phyloP scores from a whole-genome alignment of 2,888 invertebrate genomes.

The Aphelenchoides bicaudatus region DNA sequence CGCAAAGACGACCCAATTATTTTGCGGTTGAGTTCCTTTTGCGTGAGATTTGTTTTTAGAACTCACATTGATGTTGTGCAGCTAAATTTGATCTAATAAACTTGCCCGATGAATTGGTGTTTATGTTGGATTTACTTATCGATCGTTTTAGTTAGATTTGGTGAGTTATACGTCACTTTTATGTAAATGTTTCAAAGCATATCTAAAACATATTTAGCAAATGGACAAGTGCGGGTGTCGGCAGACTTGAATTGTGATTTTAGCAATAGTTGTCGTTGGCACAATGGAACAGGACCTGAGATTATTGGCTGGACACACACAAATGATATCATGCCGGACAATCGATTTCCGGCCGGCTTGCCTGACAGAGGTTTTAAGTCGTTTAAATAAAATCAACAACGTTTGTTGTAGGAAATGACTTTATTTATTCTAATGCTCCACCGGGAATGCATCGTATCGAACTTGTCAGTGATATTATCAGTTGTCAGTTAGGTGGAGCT shows the following conservation, averaged over 20 bases:
- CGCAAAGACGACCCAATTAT: no score
- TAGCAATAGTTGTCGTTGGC: slow-evolving; percentile 45
- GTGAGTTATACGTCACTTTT: no score
- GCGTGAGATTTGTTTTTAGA: no score
- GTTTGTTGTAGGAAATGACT: slow-evolving; percentile 15
- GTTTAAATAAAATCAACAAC: no score
- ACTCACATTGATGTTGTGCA: no score
- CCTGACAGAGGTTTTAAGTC: slow-evolving; percentile 7
- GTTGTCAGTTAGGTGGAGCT: slow-evolving; percentile 53
- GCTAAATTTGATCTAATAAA: no score
- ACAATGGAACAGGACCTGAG: slow-evolving; percentile 41
- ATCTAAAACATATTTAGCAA: background rate
- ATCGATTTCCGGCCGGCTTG: slow-evolving; percentile 18
- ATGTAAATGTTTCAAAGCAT: no score
- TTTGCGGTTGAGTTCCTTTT: no score
- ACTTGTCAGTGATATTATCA: slow-evolving; percentile 38
- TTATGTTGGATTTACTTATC: no score
- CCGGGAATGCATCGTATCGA: slow-evolving; percentile 22
- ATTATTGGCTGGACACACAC: slow-evolving; percentile 20
- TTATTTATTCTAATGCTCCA: slow-evolving; percentile 11
- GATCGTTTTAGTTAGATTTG: no score
- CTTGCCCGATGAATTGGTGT: no score
- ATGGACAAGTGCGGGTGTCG: slow-evolving; percentile 41
- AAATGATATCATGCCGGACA: slow-evolving; percentile 22
- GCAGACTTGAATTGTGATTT: slow-evolving; percentile 56